Evolutionary conservation across 2,113 vertebrate genomes (phyloP).

Genomic region (Sitta europaea): DNA sequence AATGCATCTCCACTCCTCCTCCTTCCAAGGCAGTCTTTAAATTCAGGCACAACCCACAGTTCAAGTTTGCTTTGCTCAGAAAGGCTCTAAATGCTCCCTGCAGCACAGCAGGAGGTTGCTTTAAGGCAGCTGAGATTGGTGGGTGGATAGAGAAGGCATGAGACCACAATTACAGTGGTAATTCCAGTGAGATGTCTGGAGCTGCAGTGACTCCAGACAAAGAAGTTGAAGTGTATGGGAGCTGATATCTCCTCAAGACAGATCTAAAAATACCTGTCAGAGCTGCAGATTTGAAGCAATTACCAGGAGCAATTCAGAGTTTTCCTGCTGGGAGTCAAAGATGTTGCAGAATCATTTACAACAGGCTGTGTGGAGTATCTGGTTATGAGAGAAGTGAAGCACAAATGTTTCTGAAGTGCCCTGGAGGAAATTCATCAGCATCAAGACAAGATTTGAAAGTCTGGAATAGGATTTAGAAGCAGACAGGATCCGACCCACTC

Average conservation of each 20-base stretch:
- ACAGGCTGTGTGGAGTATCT: background rate
- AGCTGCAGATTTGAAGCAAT: slow-evolving; percentile 60
- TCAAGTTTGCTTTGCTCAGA: slow-evolving; percentile 57
- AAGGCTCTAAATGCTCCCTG: slow-evolving; percentile 54
- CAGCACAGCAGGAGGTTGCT: slow-evolving; percentile 70
- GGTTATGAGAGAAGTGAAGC: background rate
- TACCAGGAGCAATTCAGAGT: slow-evolving; percentile 48
- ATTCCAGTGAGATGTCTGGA: slow-evolving; percentile 68
- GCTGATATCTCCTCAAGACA: slow-evolving; percentile 68
- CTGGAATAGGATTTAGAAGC: background rate
- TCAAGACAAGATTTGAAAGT: background rate
- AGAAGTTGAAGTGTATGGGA: slow-evolving; percentile 57
- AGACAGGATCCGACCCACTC: background rate
- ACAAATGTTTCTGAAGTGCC: background rate
- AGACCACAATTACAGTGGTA: slow-evolving; percentile 77
- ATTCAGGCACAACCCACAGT: slow-evolving; percentile 11
- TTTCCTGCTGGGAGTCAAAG: slow-evolving; percentile 66
- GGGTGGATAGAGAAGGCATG: slow-evolving; percentile 63
- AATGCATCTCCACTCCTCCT: background rate
- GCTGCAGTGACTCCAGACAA: slow-evolving; percentile 69
- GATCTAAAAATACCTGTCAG: slow-evolving; percentile 76
- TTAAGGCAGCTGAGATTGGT: slow-evolving; percentile 63
- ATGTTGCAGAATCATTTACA: slow-evolving; percentile 39
- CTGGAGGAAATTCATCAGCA: background rate
- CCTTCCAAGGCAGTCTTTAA: slow-evolving; percentile 16